phyloP scores from a whole-genome alignment of 2,888 invertebrate genomes.

The Euphydryas editha region DNA sequence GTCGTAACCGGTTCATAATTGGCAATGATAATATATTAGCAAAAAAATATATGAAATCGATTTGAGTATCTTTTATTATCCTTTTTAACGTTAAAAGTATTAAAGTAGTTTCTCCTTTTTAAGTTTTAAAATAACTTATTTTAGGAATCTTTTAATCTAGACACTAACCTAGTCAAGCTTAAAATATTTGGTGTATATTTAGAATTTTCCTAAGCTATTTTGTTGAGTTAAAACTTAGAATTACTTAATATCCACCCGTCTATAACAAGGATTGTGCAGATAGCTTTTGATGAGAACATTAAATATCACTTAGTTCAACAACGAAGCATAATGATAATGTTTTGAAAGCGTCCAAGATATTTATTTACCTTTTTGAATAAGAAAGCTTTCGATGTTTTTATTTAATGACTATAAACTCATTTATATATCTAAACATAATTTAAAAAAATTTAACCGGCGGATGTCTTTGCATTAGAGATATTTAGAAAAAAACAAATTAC shows the following conservation, averaged over 20 bases:
- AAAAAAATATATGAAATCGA: too few species aligned
- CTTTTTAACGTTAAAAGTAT: too few species aligned
- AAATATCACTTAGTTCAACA: conserved; percentile 3
- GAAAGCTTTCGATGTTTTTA: not conserved
- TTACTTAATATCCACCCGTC: not conserved
- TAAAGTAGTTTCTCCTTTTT: too few species aligned
- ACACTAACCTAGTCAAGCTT: not conserved
- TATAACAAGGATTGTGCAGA: not conserved
- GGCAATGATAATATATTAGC: too few species aligned
- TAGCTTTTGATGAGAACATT: not conserved
- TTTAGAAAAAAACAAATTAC: too few species aligned
- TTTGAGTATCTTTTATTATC: too few species aligned
- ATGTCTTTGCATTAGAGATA: too few species aligned
- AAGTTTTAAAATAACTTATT: not conserved
- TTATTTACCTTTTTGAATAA: not conserved
- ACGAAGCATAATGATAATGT: not conserved
- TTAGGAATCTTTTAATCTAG: conserved; percentile 1
- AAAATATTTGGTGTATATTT: not conserved
- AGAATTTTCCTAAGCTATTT: not conserved
- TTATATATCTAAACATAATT: too few species aligned
- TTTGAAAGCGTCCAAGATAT: not conserved
- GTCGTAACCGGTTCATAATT: too few species aligned
- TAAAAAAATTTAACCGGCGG: too few species aligned
- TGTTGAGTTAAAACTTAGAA: not conserved
- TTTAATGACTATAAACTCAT: not conserved